Percentiles rank a stretch among this genome's conserved stretches.
Conservation (phyloP, 2,888 invertebrate species). For the Drosophila putrida region DNA sequence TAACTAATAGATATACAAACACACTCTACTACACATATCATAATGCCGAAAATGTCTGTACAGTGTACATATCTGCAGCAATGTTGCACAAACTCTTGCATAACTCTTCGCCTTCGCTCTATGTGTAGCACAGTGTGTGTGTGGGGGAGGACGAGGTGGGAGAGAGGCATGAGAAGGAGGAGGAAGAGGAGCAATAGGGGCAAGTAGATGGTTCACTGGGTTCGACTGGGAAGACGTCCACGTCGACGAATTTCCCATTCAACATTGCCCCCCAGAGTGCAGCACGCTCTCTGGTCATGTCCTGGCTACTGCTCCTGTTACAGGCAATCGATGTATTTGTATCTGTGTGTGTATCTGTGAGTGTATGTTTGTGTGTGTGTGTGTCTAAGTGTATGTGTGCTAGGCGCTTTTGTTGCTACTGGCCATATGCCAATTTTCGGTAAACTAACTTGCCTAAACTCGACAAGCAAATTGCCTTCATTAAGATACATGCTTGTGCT, state of each 20-base stretch:
- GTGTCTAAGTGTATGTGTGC: constrained; percentile 22
- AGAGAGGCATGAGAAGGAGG: background rate
- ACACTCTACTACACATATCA: constrained; percentile 24
- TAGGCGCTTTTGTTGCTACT: constrained; percentile 73
- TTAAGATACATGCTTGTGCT: constrained; percentile 80
- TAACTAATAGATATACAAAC: constrained; percentile 55
- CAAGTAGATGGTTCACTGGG: constrained; percentile 47
- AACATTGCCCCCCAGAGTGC: constrained; percentile 71
- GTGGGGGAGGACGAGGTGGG: background rate
- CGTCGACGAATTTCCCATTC: constrained; percentile 62
- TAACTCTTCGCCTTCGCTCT: constrained; percentile 61
- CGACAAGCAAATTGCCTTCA: constrained; percentile 82
- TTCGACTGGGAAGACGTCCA: constrained; percentile 62
- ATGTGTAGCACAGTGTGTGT: constrained; percentile 29
- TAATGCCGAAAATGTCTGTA: constrained; percentile 38
- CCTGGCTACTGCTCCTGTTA: constrained; percentile 40
- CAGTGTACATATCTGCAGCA: constrained; percentile 31
- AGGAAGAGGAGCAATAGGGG: constrained; percentile 22
- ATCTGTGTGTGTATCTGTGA: constrained; percentile 2
- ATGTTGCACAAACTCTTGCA: constrained; percentile 67
- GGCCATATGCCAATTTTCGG: constrained; percentile 83
- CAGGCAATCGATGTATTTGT: constrained; percentile 59
- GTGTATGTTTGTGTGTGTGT: constrained; percentile 4
- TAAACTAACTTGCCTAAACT: constrained; percentile 82
- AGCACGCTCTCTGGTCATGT: constrained; percentile 60